These are phyloP conservation scores for Perca fluviatilis DNA, from an alignment of 2,113 vertebrate species.

Conservation along the genomic window DNA sequence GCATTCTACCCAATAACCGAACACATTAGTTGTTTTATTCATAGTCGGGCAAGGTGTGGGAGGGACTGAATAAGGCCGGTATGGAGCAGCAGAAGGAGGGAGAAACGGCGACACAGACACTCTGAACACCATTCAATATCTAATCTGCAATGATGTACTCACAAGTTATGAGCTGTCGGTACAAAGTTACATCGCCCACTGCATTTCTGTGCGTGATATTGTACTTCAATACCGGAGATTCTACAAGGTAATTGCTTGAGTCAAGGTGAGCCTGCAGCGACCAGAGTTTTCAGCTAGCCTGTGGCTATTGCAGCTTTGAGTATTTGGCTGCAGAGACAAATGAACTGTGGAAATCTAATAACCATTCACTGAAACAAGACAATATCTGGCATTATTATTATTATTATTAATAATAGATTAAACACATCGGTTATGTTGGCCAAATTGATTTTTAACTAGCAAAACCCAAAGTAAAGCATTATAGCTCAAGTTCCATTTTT, in stretches of 20 bases:
- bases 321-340: slow-evolving; percentile 34
- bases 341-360: slow-evolving; percentile 42
- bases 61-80: slow-evolving; percentile 22
- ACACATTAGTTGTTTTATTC: slow-evolving; percentile 72
- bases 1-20: slow-evolving; percentile 21
- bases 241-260: slow-evolving; percentile 22
- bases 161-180: slow-evolving; percentile 18
- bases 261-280: background rate
- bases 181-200: slow-evolving; percentile 16
- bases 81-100: background rate
- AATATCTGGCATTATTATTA: slow-evolving; percentile 59
- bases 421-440: slow-evolving; percentile 31
- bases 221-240: slow-evolving; percentile 28
- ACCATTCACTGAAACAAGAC: slow-evolving; percentile 49
- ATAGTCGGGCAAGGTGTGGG: slow-evolving; percentile 50
- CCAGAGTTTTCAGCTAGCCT: background rate
- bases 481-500: slow-evolving; percentile 36
- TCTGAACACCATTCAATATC: slow-evolving; percentile 52
- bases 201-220: slow-evolving; percentile 43
- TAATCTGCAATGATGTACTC: slow-evolving; percentile 51
- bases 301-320: slow-evolving; percentile 47
- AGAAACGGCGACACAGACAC: slow-evolving; percentile 31
- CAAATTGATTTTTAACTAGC: slow-evolving; percentile 66
- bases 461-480: slow-evolving; percentile 34
- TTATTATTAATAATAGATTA: slow-evolving; percentile 64